Evolutionary conservation across 2,113 vertebrate genomes (phyloP), one percentile per base, ranked within the genome.

Genomic region (Picathartes gymnocephalus): DNA sequence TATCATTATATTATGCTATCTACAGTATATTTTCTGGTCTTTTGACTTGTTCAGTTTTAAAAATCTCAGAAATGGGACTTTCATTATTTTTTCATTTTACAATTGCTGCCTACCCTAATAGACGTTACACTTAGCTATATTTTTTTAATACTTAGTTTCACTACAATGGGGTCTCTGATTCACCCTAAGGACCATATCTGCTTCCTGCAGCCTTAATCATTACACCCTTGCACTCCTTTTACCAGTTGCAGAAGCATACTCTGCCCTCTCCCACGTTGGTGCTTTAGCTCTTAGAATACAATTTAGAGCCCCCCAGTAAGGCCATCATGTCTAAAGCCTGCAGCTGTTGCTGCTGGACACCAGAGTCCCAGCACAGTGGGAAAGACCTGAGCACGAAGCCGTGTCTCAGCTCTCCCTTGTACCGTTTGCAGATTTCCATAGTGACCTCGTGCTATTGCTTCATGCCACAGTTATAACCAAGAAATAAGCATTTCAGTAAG

Each of bases 351-450:
- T 78, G 44, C 53, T 54, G 53, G 44, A 54, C 44, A 40, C 19
- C 1, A 1, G 16, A 44, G 6, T 51, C 44, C 27, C 25, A 53
- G 31, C 0, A 2, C 1, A 0, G 33, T 25, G n/a, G 30, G 48
- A 48, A 76, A 53, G 28, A 53, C 31, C 19, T 0, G 4, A 53
- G 35, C 10, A 40, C 31, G 81, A 81, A 84, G 9, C 30, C 13
- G 1, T 3, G 11, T 31, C 48, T 56, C 48, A 47, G 16, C 13
- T 44, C 50, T 45, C 44, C 33, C 3, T 31, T 22, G 5, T 7
- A 35, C 44, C 23, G 9, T n/a, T 57, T n/a, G 12, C 47, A 53
- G 10, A 25, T 51, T 24, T 2, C 21, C 20, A 9, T 3, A 12
- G 5, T 47, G 15, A 24, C 39, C 35, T 71, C 56, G 4, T 0